phyloP scores from a whole-genome alignment of 2,113 vertebrate species.

The Paraplagusia blochii region DNA sequence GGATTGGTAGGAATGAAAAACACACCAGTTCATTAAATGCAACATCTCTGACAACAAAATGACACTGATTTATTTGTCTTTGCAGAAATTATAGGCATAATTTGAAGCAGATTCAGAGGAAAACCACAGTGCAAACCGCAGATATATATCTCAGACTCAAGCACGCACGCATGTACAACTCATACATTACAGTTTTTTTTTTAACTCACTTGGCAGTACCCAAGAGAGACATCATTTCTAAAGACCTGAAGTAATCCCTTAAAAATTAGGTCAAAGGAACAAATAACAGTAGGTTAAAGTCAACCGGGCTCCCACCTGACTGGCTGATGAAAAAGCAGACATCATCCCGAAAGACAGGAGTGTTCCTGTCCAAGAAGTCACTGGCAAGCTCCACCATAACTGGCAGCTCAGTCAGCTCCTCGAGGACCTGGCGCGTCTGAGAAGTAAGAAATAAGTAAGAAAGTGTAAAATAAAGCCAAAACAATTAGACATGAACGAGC shows the following conservation, averaged over 20 bases:
- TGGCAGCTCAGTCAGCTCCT: constrained; percentile 93
- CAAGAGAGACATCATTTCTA: constrained; percentile 12
- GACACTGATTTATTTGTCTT: constrained; percentile 9
- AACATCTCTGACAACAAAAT: constrained; percentile 16
- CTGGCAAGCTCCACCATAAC: constrained; percentile 99
- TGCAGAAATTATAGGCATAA: constrained; percentile 8
- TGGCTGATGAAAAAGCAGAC: constrained; percentile 99
- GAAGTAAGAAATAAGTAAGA: constrained; percentile 12
- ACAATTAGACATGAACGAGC: neutral
- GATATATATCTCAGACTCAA: constrained; percentile 2
- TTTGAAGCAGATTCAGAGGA: constrained; percentile 16
- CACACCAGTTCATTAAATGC: constrained; percentile 7
- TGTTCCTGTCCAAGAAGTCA: constrained; percentile 98
- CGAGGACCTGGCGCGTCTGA: constrained; percentile 96
- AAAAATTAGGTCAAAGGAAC: constrained; percentile 25
- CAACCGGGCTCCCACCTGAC: constrained; percentile 78
- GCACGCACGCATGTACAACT: neutral
- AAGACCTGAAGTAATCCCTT: constrained; percentile 1
- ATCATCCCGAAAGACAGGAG: constrained; percentile 94
- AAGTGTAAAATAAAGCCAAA: constrained; percentile 10
- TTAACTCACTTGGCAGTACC: neutral
- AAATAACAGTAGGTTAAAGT: constrained; percentile 13
- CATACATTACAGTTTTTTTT: neutral
- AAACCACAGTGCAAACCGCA: constrained; percentile 1
- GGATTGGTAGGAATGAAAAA: constrained; percentile 8